A percentile compares a stretch with the other conserved stretches of the same genome.
Evolutionary conservation across 1,140 invertebrate species (phyloP).

Genomic region (Leptopilina boulardi): DNA sequence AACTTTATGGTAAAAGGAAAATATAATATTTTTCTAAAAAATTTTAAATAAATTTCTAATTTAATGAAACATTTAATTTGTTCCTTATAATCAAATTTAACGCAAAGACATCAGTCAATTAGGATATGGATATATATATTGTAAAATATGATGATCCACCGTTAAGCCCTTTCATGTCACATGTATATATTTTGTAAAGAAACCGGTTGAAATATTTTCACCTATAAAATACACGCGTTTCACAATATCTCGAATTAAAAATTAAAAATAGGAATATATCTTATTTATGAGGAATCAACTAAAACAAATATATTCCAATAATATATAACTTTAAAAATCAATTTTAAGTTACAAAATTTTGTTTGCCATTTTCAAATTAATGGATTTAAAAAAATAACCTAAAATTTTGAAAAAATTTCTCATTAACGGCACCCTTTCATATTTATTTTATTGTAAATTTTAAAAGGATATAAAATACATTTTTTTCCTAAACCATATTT

Average conservation of each 20-base stretch:
- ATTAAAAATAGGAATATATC: conserved; percentile 2
- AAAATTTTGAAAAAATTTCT: too few species aligned
- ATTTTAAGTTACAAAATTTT: not conserved
- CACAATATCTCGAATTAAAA: conserved; percentile 21
- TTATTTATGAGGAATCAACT: not conserved
- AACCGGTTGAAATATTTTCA: conserved; percentile 22
- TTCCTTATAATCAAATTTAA: conserved; percentile 1
- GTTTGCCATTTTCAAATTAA: not conserved
- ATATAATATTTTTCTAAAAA: too few species aligned
- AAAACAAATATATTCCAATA: not conserved
- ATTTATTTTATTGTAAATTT: too few species aligned
- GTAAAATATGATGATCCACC: not conserved
- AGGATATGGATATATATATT: not conserved
- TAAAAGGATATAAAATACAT: too few species aligned
- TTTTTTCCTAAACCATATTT: too few species aligned
- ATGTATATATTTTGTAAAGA: conserved; percentile 21
- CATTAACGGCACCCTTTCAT: too few species aligned
- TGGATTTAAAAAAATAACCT: too few species aligned
- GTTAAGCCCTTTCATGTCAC: conserved; percentile 19
- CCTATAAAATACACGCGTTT: conserved; percentile 17
- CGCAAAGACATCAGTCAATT: not conserved
- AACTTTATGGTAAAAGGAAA: too few species aligned
- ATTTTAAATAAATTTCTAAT: not conserved
- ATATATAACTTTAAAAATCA: not conserved
- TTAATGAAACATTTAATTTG: not conserved